These are phyloP conservation scores for Rhopalosiphum padi DNA, from an alignment of 1,140 invertebrate genomes.

Conservation along the genomic window DNA sequence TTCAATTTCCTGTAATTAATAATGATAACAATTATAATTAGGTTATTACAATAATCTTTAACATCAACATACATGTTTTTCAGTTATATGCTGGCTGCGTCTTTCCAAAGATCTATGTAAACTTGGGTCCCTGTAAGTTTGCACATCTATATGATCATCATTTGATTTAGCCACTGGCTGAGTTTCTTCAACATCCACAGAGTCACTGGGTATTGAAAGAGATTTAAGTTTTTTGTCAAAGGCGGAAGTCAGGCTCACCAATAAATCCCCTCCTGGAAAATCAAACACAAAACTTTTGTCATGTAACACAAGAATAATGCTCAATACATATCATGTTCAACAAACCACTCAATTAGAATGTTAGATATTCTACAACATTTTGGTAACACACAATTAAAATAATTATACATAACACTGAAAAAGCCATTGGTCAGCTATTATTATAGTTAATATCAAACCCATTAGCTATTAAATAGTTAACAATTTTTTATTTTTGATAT, in stretches of 20 bases:
- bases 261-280: slow-evolving; percentile 71
- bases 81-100: slow-evolving; percentile 48
- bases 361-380: slow-evolving; percentile 37
- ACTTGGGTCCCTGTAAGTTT: slow-evolving; percentile 61
- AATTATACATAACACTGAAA: background rate
- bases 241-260: slow-evolving; percentile 75
- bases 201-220: slow-evolving; percentile 65
- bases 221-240: slow-evolving; percentile 77
- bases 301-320: background rate
- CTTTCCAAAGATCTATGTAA: slow-evolving; percentile 60
- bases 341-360: background rate
- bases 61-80: slow-evolving; percentile 43
- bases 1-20: slow-evolving; percentile 47
- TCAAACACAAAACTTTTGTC: slow-evolving; percentile 59
- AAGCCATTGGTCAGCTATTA: background rate
- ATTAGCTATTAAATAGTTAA: background rate
- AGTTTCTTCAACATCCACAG: background rate
- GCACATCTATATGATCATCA: slow-evolving; percentile 36
- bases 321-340: slow-evolving; percentile 2
- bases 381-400: slow-evolving; percentile 39
- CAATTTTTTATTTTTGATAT: background rate
- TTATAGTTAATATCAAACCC: background rate
- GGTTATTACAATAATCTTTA: background rate
- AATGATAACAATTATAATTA: background rate
- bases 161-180: background rate